phyloP scores from a whole-genome alignment of 2,888 invertebrate species.

The Conomelus anceps region DNA sequence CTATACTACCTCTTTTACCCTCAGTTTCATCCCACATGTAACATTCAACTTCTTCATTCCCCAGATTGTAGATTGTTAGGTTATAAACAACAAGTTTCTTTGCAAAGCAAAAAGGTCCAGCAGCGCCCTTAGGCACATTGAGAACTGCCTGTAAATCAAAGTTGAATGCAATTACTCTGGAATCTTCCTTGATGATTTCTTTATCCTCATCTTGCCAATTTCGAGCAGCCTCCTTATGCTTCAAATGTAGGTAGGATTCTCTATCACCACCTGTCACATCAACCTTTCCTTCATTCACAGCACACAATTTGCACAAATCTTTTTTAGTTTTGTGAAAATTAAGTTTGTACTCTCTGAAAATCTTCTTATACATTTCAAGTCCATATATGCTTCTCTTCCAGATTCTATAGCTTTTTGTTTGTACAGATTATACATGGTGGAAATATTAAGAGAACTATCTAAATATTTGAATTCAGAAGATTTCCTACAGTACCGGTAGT shows the following conservation, averaged over 20 bases:
- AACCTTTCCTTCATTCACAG: background rate
- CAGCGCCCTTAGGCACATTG: background rate
- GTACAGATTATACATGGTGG: background rate
- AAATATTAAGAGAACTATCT: background rate
- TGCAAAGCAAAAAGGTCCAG: background rate
- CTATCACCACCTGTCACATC: background rate
- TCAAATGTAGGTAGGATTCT: background rate
- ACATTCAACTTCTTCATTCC: background rate
- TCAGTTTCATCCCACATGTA: slow-evolving; percentile 10
- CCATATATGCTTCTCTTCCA: background rate
- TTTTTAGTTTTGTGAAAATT: background rate
- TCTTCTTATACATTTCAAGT: background rate
- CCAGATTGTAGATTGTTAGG: background rate
- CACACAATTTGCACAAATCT: background rate
- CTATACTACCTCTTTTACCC: background rate
- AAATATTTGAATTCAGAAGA: background rate
- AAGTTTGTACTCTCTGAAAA: background rate
- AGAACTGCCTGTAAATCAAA: background rate
- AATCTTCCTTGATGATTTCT: background rate
- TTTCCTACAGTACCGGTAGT: background rate
- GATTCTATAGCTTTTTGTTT: background rate
- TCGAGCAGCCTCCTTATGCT: background rate
- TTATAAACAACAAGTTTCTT: background rate
- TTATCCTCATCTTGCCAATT: background rate
- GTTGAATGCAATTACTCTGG: background rate